phyloP scores from a whole-genome alignment of 2,797 vertebrate species.

The Trachurus trachurus region DNA sequence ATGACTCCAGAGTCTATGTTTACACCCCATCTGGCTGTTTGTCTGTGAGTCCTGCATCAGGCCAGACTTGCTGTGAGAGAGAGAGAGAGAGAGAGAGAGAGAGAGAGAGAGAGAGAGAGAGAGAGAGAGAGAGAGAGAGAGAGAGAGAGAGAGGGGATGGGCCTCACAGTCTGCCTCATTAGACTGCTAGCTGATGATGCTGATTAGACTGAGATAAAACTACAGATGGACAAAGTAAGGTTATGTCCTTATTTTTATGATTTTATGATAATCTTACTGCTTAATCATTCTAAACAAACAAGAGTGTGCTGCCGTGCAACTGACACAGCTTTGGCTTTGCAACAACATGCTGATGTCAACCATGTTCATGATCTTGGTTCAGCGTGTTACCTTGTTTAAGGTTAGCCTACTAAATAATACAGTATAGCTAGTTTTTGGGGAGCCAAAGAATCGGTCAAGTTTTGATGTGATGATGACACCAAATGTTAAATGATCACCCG shows the following conservation, averaged over 20 bases:
- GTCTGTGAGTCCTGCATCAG: constrained; percentile 75
- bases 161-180: constrained; percentile 52
- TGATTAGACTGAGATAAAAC: constrained; percentile 54
- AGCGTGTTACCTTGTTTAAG: not conserved
- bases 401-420: not conserved
- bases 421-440: not conserved
- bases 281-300: constrained; percentile 15
- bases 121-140: constrained; percentile 16
- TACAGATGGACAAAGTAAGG: constrained; percentile 51
- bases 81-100: constrained; percentile 18
- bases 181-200: constrained; percentile 48
- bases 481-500: too few species aligned
- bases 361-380: not conserved
- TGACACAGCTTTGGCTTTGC: constrained; percentile 6
- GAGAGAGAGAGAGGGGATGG: constrained; percentile 9
- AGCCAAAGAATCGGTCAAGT: not conserved
- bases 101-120: constrained; percentile 12
- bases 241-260: constrained; percentile 34
- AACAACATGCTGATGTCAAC: not conserved
- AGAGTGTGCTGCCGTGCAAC: not conserved
- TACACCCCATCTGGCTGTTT: constrained; percentile 88
- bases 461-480: not conserved
- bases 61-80: constrained; percentile 55
- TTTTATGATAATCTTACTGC: constrained; percentile 40
- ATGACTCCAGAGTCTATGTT: constrained; percentile 86